A percentile compares a stretch with the other conserved stretches of the same genome.
Evolutionary conservation across 2,888 invertebrate genomes (phyloP).

Genomic region (Deilephila porcellus): DNA sequence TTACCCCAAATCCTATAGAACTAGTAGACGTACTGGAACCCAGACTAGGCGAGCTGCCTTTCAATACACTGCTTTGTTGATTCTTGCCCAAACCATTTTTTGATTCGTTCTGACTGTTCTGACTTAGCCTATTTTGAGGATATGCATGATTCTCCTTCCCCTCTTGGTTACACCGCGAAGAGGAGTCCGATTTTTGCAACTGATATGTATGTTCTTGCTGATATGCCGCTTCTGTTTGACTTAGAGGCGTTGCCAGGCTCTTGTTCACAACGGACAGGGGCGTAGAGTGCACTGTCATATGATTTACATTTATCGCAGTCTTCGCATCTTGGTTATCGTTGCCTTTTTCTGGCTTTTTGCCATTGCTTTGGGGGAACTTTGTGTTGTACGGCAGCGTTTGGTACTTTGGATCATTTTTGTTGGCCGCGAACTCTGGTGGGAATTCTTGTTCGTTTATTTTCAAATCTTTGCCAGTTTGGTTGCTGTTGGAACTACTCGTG

Average conservation of each 20-base stretch:
- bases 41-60: slow-evolving; percentile 76
- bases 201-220: slow-evolving; percentile 82
- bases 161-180: slow-evolving; percentile 80
- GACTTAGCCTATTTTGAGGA: slow-evolving; percentile 80
- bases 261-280: slow-evolving; percentile 85
- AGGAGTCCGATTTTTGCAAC: slow-evolving; percentile 82
- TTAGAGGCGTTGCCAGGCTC: slow-evolving; percentile 87
- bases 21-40: slow-evolving; percentile 71
- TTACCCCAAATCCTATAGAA: slow-evolving; percentile 81
- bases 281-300: slow-evolving; percentile 84
- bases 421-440: slow-evolving; percentile 89
- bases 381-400: slow-evolving; percentile 96
- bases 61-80: slow-evolving; percentile 63
- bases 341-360: slow-evolving; percentile 74
- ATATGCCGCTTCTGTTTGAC: slow-evolving; percentile 83
- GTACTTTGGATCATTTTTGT: slow-evolving; percentile 95
- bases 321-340: slow-evolving; percentile 75
- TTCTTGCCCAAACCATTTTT: slow-evolving; percentile 60
- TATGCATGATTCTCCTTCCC: slow-evolving; percentile 84
- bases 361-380: slow-evolving; percentile 89
- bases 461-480: slow-evolving; percentile 77
- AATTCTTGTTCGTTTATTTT: slow-evolving; percentile 84
- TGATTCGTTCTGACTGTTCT: slow-evolving; percentile 73
- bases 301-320: slow-evolving; percentile 75
- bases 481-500: slow-evolving; percentile 80